Conservation (phyloP, 2,113 vertebrate genomes). For the Myotis davidii region DNA sequence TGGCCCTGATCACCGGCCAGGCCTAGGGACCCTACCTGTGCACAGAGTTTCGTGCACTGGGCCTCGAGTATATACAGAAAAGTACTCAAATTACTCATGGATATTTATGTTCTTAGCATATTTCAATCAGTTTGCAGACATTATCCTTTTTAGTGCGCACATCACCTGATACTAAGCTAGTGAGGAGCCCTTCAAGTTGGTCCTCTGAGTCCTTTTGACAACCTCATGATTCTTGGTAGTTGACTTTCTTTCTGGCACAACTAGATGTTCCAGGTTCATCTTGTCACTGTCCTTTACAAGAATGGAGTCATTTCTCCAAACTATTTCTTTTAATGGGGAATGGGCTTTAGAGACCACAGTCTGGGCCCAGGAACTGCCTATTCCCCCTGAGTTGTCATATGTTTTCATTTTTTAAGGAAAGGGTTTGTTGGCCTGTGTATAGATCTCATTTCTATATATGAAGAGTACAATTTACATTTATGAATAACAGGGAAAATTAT, state of each 20-base stretch:
- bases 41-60: no score
- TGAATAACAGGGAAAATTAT: neutral
- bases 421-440: neutral
- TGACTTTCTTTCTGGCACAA: neutral
- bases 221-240: neutral
- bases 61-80: neutral
- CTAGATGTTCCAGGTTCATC: neutral
- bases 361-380: neutral
- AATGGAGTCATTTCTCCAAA: neutral
- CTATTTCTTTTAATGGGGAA: neutral
- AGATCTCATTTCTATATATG: neutral
- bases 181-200: neutral
- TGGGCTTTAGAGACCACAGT: neutral
- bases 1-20: no score
- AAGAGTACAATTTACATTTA: neutral
- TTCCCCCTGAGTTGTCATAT: neutral
- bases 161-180: neutral
- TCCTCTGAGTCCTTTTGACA: neutral
- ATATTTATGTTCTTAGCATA: neutral
- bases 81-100: neutral
- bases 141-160: neutral
- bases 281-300: neutral
- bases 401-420: constrained; percentile 31
- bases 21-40: no score
- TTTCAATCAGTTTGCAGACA: neutral